Evolutionary conservation across 2,888 invertebrate genomes (phyloP).

Genomic region (Malthinus flaveolus): DNA sequence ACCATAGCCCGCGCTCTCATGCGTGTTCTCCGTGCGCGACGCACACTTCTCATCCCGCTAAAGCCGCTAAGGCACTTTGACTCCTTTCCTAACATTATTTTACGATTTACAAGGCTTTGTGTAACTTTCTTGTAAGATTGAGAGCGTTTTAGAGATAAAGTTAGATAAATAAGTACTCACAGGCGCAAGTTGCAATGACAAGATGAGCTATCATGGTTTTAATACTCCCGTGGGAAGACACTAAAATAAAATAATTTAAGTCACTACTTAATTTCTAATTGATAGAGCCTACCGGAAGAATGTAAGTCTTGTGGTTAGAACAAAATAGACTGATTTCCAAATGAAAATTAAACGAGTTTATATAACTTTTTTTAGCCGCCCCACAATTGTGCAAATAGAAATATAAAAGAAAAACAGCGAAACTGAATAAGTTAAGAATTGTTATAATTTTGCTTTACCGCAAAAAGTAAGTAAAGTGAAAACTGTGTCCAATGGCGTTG

Average conservation of each 20-base stretch:
- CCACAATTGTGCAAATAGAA: conserved; percentile 11
- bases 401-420: conserved; percentile 21
- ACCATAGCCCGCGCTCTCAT: too few species aligned
- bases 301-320: neutral
- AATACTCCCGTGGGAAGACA: neutral
- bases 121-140: neutral
- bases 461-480: conserved; percentile 28
- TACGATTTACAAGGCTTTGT: neutral
- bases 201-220: conserved; percentile 27
- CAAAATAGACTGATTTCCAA: neutral
- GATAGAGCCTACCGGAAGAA: conserved; percentile 4
- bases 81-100: too few species aligned
- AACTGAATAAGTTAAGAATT: conserved; percentile 18
- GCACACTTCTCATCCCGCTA: too few species aligned
- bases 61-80: too few species aligned
- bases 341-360: conserved; percentile 19
- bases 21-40: too few species aligned
- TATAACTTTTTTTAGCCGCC: conserved; percentile 24
- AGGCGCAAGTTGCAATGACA: conserved; percentile 33
- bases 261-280: neutral
- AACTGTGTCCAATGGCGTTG: conserved; percentile 32
- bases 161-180: conserved; percentile 20
- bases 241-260: conserved; percentile 13
- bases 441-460: conserved; percentile 12
- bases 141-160: neutral